These are phyloP conservation scores for Bathynomus jamesi DNA, from an alignment of 1,140 invertebrate genomes.

Conservation along the genomic window DNA sequence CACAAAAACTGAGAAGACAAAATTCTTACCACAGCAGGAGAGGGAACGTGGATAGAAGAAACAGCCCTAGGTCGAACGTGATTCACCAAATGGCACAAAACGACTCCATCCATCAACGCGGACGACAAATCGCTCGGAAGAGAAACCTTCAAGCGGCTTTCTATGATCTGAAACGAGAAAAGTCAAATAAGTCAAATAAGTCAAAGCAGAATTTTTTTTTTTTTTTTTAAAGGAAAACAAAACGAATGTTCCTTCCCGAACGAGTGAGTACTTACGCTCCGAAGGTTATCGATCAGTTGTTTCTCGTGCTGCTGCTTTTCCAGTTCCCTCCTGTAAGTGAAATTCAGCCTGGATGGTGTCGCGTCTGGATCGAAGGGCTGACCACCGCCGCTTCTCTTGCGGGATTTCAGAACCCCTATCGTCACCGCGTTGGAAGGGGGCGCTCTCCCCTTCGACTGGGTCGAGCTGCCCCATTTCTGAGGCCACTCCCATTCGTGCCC, in stretches of 20 bases:
- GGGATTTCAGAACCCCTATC: constrained; percentile 12
- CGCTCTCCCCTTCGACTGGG: not conserved
- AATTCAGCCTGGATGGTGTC: constrained; percentile 66
- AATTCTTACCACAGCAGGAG: constrained; percentile 81
- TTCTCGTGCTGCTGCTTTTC: constrained; percentile 79
- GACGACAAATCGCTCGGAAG: constrained; percentile 78
- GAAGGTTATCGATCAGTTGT: constrained; percentile 71
- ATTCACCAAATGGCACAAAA: constrained; percentile 87
- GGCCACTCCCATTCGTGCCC: not conserved
- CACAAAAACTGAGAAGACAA: too few species aligned
- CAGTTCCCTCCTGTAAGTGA: constrained; percentile 84
- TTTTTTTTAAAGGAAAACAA: not conserved
- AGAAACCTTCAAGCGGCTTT: constrained; percentile 77
- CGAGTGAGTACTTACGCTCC: constrained; percentile 56
- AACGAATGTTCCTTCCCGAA: too few species aligned
- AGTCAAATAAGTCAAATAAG: constrained; percentile 7
- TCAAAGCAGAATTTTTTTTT: too few species aligned
- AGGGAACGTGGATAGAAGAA: constrained; percentile 88
- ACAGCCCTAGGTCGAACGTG: constrained; percentile 80
- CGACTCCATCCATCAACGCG: constrained; percentile 79
- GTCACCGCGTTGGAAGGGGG: constrained; percentile 9
- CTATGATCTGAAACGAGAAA: constrained; percentile 65
- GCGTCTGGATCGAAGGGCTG: constrained; percentile 59
- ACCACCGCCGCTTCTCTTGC: constrained; percentile 27
- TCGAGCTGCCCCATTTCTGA: not conserved